These are phyloP conservation scores for Orcinus orca DNA, from an alignment of 2,113 vertebrate genomes.

Conservation along the genomic window DNA sequence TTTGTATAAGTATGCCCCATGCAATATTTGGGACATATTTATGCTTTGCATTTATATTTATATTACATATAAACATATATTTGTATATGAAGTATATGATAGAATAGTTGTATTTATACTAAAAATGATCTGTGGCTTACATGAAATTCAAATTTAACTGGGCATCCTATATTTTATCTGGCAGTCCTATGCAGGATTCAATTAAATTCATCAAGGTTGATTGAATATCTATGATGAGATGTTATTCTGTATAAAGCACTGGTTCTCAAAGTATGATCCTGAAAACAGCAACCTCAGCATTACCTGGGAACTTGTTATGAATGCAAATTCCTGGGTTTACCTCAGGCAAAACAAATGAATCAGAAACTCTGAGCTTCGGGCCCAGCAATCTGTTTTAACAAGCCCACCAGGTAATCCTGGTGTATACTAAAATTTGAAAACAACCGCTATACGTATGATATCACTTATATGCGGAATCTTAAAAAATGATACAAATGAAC, in stretches of 20 bases:
- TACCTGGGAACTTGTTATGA: background rate
- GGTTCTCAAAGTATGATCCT: background rate
- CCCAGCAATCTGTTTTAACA: background rate
- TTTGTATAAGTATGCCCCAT: background rate
- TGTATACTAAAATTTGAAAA: background rate
- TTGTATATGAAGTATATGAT: background rate
- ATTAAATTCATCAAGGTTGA: background rate
- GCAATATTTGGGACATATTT: background rate
- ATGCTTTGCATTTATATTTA: background rate
- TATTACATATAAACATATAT: background rate
- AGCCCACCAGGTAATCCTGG: background rate
- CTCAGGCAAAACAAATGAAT: background rate
- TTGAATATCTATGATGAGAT: background rate
- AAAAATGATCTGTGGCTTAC: background rate
- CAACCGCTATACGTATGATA: background rate
- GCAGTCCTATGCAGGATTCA: background rate
- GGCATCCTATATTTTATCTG: background rate
- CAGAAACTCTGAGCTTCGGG: background rate
- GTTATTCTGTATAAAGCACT: background rate
- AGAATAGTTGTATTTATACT: background rate
- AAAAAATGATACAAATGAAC: too few relatives aligned
- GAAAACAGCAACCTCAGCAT: background rate
- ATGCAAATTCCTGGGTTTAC: background rate
- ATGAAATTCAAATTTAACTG: conserved; percentile 28
- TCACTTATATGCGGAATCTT: background rate